A percentile compares a stretch with the other conserved stretches of the same genome.
Conservation (phyloP, 2,113 vertebrate genomes). For the Apaloderma vittatum region DNA sequence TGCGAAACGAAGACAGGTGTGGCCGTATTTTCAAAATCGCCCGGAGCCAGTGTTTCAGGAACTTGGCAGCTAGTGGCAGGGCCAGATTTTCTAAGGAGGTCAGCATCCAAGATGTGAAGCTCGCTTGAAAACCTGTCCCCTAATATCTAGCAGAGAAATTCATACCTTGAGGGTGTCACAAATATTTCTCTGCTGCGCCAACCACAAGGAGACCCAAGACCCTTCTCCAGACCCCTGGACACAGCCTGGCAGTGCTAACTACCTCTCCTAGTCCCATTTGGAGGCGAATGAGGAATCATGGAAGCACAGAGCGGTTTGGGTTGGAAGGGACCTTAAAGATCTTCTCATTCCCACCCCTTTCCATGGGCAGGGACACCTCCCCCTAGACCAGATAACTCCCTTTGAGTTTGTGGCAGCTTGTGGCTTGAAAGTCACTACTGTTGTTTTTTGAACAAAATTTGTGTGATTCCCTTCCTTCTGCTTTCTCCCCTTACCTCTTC, state of each 20-base stretch:
- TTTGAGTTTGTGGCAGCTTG: background rate
- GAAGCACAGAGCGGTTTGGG: no score
- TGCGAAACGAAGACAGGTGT: constrained; percentile 34
- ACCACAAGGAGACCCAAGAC: background rate
- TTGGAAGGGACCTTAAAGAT: no score
- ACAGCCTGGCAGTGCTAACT: background rate
- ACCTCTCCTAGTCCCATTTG: background rate
- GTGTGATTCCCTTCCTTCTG: background rate
- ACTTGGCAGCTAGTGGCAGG: background rate
- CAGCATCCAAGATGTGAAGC: background rate
- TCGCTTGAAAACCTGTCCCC: background rate
- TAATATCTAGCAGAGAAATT: background rate
- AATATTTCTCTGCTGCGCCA: background rate
- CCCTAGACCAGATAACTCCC: no score
- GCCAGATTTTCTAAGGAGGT: constrained; percentile 46
- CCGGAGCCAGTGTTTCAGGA: constrained; percentile 36
- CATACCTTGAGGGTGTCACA: background rate
- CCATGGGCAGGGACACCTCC: no score
- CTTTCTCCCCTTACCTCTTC: background rate
- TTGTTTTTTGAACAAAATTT: background rate
- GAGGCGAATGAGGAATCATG: background rate
- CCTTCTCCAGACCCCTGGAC: background rate
- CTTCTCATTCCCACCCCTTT: no score
- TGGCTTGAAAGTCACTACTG: background rate
- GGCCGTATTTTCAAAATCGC: background rate